Conservation (phyloP, 2,113 vertebrate species). For the Carassius gibelio region DNA sequence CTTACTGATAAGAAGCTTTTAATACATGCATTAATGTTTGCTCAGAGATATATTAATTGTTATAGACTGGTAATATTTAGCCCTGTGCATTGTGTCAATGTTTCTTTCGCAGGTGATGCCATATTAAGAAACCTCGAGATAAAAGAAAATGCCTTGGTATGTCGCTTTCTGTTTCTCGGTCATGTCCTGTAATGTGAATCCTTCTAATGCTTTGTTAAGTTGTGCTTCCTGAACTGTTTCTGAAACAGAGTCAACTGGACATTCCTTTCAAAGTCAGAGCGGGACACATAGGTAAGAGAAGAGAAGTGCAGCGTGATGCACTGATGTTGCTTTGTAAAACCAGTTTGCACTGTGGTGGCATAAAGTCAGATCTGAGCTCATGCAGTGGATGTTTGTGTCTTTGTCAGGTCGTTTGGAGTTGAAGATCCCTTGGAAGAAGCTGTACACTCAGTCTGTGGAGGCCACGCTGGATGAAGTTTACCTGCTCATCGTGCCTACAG, state of each 20-base stretch:
- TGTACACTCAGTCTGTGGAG: conserved; percentile 94
- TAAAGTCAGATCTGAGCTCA: neutral
- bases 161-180: conserved; percentile 58
- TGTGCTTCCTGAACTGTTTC: neutral
- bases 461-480: conserved; percentile 92
- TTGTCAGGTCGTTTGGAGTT: conserved; percentile 86
- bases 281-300: conserved; percentile 87
- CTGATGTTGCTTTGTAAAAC: neutral
- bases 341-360: neutral
- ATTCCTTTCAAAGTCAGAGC: conserved; percentile 97
- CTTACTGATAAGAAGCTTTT: neutral
- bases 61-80: neutral
- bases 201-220: neutral
- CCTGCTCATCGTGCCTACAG: conserved; percentile 93
- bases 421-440: conserved; percentile 95
- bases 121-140: conserved; percentile 91
- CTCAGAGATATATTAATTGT: neutral
- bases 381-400: conserved; percentile 41
- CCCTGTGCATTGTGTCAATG: neutral
- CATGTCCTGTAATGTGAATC: neutral
- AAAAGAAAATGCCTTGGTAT: conserved; percentile 98
- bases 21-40: neutral
- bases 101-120: conserved; percentile 82
- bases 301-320: neutral
- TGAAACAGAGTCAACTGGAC: conserved; percentile 88